Conservation (phyloP, 2,797 vertebrate species). For the Danio choprae region DNA sequence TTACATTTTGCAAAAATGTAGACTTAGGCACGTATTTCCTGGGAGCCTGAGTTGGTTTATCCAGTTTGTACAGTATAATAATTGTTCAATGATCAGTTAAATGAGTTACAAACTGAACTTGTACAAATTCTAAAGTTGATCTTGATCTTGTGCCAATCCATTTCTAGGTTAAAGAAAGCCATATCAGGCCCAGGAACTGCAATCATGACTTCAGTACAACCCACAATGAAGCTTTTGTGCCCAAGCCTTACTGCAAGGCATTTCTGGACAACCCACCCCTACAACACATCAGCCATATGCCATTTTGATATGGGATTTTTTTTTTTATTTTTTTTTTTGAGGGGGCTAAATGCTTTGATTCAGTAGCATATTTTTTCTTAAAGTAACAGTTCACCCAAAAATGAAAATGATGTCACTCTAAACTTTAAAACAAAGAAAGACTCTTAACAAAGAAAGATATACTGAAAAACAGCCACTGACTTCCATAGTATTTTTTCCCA, state of each 20-base stretch:
- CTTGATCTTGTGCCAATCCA: slow-evolving; percentile 14
- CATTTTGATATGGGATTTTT: slow-evolving; percentile 35
- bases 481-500: too few species aligned
- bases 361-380: too few species aligned
- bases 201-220: slow-evolving; percentile 57
- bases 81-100: not conserved
- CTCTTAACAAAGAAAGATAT: not conserved
- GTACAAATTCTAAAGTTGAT: not conserved
- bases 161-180: slow-evolving; percentile 60
- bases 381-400: too few species aligned
- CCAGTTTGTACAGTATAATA: not conserved
- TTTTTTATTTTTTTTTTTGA: too few species aligned
- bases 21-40: too few species aligned
- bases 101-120: not conserved
- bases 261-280: slow-evolving; percentile 3
- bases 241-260: slow-evolving; percentile 35
- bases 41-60: too few species aligned
- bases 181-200: slow-evolving; percentile 39
- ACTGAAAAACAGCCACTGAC: not conserved
- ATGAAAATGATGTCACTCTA: not conserved
- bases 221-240: slow-evolving; percentile 35
- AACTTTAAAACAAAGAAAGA: too few species aligned
- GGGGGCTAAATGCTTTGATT: too few species aligned
- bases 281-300: slow-evolving; percentile 43
- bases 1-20: too few species aligned